Base-by-base conservation (phyloP, 2,888 invertebrate species). In the Melangyna quadrimaculata region DNA sequence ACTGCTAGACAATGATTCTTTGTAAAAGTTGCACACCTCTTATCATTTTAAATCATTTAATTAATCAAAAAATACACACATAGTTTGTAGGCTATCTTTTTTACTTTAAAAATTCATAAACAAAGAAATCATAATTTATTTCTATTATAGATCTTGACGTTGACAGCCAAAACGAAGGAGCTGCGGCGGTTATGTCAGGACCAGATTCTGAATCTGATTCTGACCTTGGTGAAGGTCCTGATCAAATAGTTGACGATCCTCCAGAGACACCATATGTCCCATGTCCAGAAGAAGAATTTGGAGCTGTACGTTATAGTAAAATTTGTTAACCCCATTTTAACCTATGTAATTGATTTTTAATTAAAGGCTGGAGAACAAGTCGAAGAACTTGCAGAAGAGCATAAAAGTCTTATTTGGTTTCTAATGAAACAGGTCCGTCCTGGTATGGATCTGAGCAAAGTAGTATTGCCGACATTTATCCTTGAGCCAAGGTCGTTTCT, bases 391-490 rank as follows among this genome's bases (percentile, higher is more conserved):
- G 97, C 96, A 0, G 98, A 98, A 77, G 98, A 98, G 92, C 98
- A 98, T 93, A 98, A 98, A 92, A 97, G 97, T 19, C 93, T 98
- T 53, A 96, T 98, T 89, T 98, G 98, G 98, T 97, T 96, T 90
- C 94, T 98, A 45, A 94, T 98, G 89, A 98, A 98, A 92, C 98
- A 98, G 94, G 97, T 98, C 40, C 94, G 98, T 17, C 98, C 98
- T 0, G 98, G 98, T 61, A 98, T 98, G 98, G 98, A 98, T 93
- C 93, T 98, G 35, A 93, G 94, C 88, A 92, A 92, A 88, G 97
- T 98, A 55, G 98, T 98, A 14, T 93, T 98, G 88, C 98, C 98
- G 0, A 98, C 98, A 0, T 98, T 98, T 91, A 98, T 98, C 75
- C 93, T 98, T 88, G 98, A 98, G 91, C 98, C 98, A 0, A 93